Percentiles rank a stretch among this genome's conserved stretches.
Evolutionary conservation across 2,888 invertebrate species (phyloP).

Genomic region (Rhagonycha fulva): DNA sequence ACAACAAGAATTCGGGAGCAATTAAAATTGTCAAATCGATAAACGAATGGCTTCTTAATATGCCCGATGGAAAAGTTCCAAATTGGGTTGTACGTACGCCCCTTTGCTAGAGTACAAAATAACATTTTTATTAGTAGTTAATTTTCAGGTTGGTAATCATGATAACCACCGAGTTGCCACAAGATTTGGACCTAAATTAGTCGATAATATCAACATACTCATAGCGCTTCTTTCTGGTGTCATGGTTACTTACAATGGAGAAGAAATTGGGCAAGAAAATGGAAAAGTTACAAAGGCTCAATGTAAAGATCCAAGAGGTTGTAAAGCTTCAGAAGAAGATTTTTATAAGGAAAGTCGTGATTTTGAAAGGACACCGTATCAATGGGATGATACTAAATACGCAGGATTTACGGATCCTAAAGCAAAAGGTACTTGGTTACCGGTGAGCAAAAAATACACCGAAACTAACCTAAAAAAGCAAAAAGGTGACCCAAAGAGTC

Average conservation of each 20-base stretch:
- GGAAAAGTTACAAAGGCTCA: slow-evolving; percentile 57
- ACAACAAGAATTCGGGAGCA: slow-evolving; percentile 62
- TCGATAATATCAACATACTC: slow-evolving; percentile 84
- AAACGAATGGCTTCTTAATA: slow-evolving; percentile 67
- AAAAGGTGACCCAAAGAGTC: slow-evolving; percentile 55
- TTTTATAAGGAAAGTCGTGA: slow-evolving; percentile 68
- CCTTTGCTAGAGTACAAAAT: too few relatives aligned
- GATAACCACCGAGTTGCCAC: slow-evolving; percentile 72
- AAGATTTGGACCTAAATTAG: slow-evolving; percentile 67
- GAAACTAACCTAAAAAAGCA: slow-evolving; percentile 64
- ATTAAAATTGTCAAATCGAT: slow-evolving; percentile 64
- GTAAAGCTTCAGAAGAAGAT: slow-evolving; percentile 60
- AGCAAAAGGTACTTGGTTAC: slow-evolving; percentile 67
- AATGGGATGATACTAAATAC: slow-evolving; percentile 68
- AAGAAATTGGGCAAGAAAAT: slow-evolving; percentile 77
- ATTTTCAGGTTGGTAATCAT: slow-evolving; percentile 71
- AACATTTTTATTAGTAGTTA: background rate
- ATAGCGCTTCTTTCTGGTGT: slow-evolving; percentile 82
- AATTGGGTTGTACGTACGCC: slow-evolving; percentile 68
- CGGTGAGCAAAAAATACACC: slow-evolving; percentile 65
- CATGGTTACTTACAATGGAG: slow-evolving; percentile 85
- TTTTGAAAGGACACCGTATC: slow-evolving; percentile 79
- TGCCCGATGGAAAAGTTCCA: slow-evolving; percentile 64
- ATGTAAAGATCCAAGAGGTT: slow-evolving; percentile 62
- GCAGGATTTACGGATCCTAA: slow-evolving; percentile 59